A percentile compares a stretch with the other conserved stretches of the same genome.
Conservation (phyloP, 2,113 vertebrate genomes). For the Amphiprion ocellaris region DNA sequence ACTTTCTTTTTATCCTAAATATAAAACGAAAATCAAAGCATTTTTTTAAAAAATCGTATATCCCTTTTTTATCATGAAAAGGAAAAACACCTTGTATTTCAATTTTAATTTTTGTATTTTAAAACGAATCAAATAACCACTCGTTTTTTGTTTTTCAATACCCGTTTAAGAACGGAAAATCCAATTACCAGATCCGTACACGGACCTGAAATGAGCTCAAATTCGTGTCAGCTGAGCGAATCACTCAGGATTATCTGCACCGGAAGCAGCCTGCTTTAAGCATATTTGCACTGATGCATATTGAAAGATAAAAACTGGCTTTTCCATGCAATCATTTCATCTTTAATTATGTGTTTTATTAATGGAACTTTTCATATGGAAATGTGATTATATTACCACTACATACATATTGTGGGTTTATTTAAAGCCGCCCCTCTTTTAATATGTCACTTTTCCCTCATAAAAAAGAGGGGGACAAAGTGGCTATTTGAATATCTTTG, state of each 20-base stretch:
- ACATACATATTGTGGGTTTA: constrained; percentile 62
- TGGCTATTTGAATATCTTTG: constrained; percentile 81
- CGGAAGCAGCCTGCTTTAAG: constrained; percentile 72
- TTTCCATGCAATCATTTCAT: constrained; percentile 80
- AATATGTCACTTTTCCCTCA: constrained; percentile 68
- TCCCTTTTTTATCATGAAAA: no score
- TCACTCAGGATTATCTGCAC: constrained; percentile 64
- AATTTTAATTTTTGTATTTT: no score
- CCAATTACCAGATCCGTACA: no score
- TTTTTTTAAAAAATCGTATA: no score
- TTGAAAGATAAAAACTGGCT: constrained; percentile 70
- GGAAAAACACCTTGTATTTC: no score
- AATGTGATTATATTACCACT: constrained; percentile 70
- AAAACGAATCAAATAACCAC: no score
- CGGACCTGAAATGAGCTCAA: constrained; percentile 19
- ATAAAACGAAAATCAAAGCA: no score
- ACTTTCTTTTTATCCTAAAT: no score
- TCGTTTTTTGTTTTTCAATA: no score
- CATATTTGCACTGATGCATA: constrained; percentile 74
- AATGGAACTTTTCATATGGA: constrained; percentile 77
- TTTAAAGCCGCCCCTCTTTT: constrained; percentile 71
- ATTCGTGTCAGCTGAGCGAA: constrained; percentile 27
- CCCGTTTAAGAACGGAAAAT: no score
- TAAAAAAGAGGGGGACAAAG: constrained; percentile 57
- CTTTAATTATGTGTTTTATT: constrained; percentile 83